These are phyloP conservation scores for Hartigia nigra DNA, from an alignment of 2,888 invertebrate species.

Conservation along the genomic window DNA sequence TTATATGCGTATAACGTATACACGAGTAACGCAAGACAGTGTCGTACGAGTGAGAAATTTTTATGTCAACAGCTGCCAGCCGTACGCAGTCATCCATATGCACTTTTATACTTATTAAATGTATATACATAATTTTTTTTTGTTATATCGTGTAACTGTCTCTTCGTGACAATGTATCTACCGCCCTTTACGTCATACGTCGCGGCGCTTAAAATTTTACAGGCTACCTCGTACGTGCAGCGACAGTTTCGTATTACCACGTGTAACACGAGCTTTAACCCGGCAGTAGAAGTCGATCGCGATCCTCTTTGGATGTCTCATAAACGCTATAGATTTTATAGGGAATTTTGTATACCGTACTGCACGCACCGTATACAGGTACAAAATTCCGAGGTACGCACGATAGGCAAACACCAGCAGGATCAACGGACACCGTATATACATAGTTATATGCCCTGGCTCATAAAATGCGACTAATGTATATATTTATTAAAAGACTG, in stretches of 20 bases:
- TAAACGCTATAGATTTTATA: neutral
- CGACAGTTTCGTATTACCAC: neutral
- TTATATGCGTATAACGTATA: neutral
- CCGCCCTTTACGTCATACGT: neutral
- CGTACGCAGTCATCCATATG: neutral
- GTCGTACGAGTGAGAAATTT: neutral
- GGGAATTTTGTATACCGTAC: neutral
- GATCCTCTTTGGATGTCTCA: neutral
- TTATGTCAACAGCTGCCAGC: neutral
- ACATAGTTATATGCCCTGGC: constrained; percentile 26
- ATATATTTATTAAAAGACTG: constrained; percentile 30
- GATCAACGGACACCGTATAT: constrained; percentile 25
- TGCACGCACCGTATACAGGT: neutral
- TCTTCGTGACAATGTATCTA: neutral
- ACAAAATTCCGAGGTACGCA: neutral
- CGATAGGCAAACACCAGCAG: neutral
- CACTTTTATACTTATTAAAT: neutral
- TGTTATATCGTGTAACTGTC: neutral
- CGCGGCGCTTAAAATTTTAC: neutral
- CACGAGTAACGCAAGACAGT: neutral
- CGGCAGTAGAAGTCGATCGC: neutral
- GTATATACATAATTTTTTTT: neutral
- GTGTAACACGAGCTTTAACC: constrained; percentile 1
- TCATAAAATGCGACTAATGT: constrained; percentile 43
- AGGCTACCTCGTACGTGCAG: neutral